These are phyloP conservation scores for Psilopogon haemacephalus DNA, from an alignment of 2,113 vertebrate species.

Conservation along the genomic window DNA sequence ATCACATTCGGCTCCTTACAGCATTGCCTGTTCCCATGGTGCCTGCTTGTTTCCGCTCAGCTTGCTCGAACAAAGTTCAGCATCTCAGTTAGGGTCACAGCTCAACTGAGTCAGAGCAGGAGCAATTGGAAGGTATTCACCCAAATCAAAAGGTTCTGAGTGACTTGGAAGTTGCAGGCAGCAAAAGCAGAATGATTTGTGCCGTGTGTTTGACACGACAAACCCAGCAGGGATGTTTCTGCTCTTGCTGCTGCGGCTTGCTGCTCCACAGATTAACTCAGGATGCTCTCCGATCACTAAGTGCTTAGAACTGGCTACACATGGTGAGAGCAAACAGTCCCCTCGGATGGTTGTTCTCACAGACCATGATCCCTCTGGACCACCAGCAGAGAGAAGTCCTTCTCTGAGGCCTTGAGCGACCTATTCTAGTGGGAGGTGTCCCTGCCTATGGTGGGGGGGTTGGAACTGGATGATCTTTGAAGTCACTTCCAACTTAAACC, in stretches of 20 bases:
- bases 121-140: neutral
- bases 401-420: too few relatives aligned
- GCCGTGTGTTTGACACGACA: slow-evolving; percentile 18
- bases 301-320: neutral
- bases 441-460: too few relatives aligned
- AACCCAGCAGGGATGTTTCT: slow-evolving; percentile 3
- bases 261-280: slow-evolving; percentile 40
- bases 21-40: neutral
- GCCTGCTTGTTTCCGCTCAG: neutral
- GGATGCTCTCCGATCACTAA: neutral
- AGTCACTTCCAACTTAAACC: too few relatives aligned
- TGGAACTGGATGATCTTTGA: too few relatives aligned
- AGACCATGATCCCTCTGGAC: neutral
- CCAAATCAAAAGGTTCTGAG: neutral
- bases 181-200: neutral
- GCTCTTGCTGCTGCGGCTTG: neutral
- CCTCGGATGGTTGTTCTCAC: neutral
- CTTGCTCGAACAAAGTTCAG: neutral
- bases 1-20: neutral
- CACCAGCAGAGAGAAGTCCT: neutral
- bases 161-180: neutral
- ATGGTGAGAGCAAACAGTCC: neutral
- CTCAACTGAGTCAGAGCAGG: neutral
- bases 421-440: too few relatives aligned
- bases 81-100: neutral